These are phyloP conservation scores for Macroglossus sobrinus DNA, from an alignment of 2,113 vertebrate species.

Conservation along the genomic window DNA sequence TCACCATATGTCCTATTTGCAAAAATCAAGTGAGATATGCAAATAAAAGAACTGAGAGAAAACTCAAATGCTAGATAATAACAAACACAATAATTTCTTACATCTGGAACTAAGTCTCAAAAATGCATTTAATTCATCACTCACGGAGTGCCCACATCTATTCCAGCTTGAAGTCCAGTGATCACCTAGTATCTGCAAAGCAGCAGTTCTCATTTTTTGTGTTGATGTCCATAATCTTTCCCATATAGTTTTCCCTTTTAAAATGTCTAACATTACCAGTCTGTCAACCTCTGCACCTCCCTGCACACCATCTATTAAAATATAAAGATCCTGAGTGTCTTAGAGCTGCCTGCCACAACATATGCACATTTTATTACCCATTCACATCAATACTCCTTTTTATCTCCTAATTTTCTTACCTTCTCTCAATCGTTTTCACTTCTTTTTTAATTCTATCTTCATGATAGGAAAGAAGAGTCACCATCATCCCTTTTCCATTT, in stretches of 20 bases:
- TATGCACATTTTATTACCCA: neutral
- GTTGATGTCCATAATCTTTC: neutral
- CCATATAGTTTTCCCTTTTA: neutral
- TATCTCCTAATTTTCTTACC: neutral
- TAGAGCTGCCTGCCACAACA: neutral
- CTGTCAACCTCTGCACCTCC: neutral
- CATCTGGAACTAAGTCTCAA: neutral
- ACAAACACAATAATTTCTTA: neutral
- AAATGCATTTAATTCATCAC: neutral
- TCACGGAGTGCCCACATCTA: neutral
- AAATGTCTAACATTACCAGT: neutral
- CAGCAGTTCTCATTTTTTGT: neutral
- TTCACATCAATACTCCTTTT: neutral
- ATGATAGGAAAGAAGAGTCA: neutral
- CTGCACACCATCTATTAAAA: neutral
- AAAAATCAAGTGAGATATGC: neutral
- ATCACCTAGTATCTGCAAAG: neutral
- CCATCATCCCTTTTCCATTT: neutral
- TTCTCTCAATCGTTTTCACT: neutral
- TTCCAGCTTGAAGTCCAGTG: neutral
- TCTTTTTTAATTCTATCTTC: neutral
- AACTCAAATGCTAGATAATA: neutral
- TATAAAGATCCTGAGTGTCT: neutral
- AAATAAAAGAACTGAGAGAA: neutral
- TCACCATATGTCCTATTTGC: neutral